Conservation (phyloP, 2,888 invertebrate species). For the Melanostoma scalare region DNA sequence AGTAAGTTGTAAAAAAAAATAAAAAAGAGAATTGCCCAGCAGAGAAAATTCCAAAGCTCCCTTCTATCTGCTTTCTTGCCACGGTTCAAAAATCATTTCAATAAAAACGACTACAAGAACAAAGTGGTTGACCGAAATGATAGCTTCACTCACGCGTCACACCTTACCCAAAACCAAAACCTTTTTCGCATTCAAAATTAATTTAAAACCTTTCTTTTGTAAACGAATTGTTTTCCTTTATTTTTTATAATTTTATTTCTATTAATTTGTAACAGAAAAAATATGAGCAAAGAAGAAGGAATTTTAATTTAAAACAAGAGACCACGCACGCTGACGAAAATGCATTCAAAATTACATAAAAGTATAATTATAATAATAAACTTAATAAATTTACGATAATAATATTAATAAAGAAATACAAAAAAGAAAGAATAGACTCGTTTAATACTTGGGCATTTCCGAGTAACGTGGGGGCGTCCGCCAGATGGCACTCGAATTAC, state of each 20-base stretch:
- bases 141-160: too few species aligned
- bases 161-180: too few species aligned
- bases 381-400: constrained; percentile 60
- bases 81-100: too few species aligned
- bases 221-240: constrained; percentile 40
- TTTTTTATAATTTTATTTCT: constrained; percentile 31
- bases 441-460: constrained; percentile 82
- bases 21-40: too few species aligned
- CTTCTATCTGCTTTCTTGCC: too few species aligned
- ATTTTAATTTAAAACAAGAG: constrained; percentile 1
- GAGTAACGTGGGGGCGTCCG: constrained; percentile 87
- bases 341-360: constrained; percentile 35
- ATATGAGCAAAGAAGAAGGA: constrained; percentile 17
- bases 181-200: neutral
- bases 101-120: too few species aligned
- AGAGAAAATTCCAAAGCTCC: too few species aligned
- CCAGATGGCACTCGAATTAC: constrained; percentile 90
- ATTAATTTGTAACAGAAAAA: constrained; percentile 54
- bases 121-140: too few species aligned
- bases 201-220: constrained; percentile 18
- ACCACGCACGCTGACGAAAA: constrained; percentile 42
- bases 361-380: constrained; percentile 47
- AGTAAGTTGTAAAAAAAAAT: too few species aligned
- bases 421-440: constrained; percentile 1
- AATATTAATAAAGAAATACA: constrained; percentile 5